Percentiles rank a stretch among this genome's conserved stretches.
Evolutionary conservation across 23 tunicate genomes (phyloP).

Genomic region (Styela clava): DNA sequence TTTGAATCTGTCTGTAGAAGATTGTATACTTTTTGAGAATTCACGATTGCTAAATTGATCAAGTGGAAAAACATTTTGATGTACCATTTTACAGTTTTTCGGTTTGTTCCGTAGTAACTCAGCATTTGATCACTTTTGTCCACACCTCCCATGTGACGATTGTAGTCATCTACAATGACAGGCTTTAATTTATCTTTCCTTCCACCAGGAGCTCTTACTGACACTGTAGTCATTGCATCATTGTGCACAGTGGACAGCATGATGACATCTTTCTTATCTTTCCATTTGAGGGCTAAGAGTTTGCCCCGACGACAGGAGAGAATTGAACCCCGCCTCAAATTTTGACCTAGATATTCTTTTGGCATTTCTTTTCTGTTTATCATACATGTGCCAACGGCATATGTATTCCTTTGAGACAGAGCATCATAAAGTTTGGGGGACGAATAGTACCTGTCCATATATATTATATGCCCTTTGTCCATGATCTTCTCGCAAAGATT

Average conservation of each 20-base stretch:
- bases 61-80: conserved; percentile 30
- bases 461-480: conserved; percentile 23
- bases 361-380: conserved; percentile 16
- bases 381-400: conserved; percentile 30
- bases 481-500: not conserved
- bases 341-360: not conserved
- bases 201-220: not conserved
- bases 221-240: conserved; percentile 1
- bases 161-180: conserved; percentile 18
- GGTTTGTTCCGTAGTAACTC: conserved; percentile 3
- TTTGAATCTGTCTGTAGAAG: too few relatives aligned
- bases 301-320: not conserved
- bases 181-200: not conserved
- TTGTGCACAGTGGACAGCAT: conserved; percentile 29
- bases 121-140: conserved; percentile 21
- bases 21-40: conserved; percentile 3
- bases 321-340: not conserved
- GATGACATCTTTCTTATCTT: conserved; percentile 29
- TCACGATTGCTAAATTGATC: conserved; percentile 19
- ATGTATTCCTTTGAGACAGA: not conserved
- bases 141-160: conserved; percentile 26
- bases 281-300: conserved; percentile 33
- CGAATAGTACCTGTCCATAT: conserved; percentile 34
- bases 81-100: conserved; percentile 26
- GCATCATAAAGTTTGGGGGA: conserved; percentile 8